Evolutionary conservation across 2,888 invertebrate species (phyloP).

Genomic region (Microplitis deprimator): DNA sequence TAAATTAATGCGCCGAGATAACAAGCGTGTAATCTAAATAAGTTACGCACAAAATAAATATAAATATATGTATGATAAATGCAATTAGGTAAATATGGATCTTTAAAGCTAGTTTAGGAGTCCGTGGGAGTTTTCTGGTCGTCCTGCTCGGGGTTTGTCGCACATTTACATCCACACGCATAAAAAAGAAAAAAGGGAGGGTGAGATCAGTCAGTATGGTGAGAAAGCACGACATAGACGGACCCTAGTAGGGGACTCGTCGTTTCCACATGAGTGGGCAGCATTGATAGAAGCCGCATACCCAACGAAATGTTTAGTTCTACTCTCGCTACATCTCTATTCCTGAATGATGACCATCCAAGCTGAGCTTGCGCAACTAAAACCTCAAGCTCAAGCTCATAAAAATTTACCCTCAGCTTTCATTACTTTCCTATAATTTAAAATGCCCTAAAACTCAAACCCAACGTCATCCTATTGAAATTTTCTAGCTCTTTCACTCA

Average conservation of each 20-base stretch:
- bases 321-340: conserved; percentile 69
- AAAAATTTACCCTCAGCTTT: conserved; percentile 55
- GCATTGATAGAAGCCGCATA: conserved; percentile 69
- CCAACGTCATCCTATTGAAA: conserved; percentile 41
- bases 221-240: conserved; percentile 67
- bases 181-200: conserved; percentile 51
- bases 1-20: conserved; percentile 51
- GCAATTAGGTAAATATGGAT: conserved; percentile 70
- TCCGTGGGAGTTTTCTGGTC: conserved; percentile 56
- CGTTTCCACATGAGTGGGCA: conserved; percentile 70
- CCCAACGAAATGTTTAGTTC: conserved; percentile 52
- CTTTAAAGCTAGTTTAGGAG: conserved; percentile 61
- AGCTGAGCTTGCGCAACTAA: conserved; percentile 46
- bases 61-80: conserved; percentile 64
- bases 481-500: neutral
- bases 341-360: conserved; percentile 61
- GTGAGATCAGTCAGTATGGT: conserved; percentile 60
- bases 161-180: neutral
- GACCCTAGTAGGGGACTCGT: conserved; percentile 61
- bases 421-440: conserved; percentile 71
- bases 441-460: conserved; percentile 57
- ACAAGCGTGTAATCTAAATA: conserved; percentile 64
- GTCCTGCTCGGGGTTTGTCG: conserved; percentile 33
- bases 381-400: conserved; percentile 46
- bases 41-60: conserved; percentile 65